Base-by-base conservation (phyloP, 2,888 invertebrate genomes). In the Myopa testacea region DNA sequence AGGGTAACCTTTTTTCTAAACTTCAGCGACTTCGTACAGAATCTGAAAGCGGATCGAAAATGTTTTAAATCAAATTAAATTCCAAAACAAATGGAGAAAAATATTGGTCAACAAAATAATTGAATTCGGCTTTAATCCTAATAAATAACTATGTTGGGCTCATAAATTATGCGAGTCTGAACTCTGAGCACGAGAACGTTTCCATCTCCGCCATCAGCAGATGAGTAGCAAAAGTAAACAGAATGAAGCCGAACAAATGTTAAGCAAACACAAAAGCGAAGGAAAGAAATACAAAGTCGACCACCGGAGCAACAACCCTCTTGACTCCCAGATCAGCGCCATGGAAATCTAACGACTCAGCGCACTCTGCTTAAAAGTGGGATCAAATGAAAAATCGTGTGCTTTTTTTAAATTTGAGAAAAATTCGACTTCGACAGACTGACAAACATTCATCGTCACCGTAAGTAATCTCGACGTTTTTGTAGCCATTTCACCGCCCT, bases 391-490 rank as follows among this genome's bases (percentile, higher is more conserved):
- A 68, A 75, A 75, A 60, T 69, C 58, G 60, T 60, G 34, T 60
- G 34, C 65, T 65, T 38, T 65, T 38, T 65, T 37, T 70, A 26
- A 16, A 55, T 70, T 1, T 63, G 40, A 77, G 63, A 75, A 69
- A 45, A 65, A 76, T 70, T 74, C 69, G 65, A 69, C 26, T 62
- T 19, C 62, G 62, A 26, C 26, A 62, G 65, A 60, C 68, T 50
- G 72, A 55, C 68, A 68, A 50, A n/a, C 55, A n/a, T n/a, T 10
- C 16, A n/a, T 86, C 84, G 85, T 83, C 82, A 85, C 86, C 86
- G 86, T 86, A 86, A 86, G 86, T 86, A 85, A 86, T 86, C 86
- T 85, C 82, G 84, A 83, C 84, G 86, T 86, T 86, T 86, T 84
- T 83, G 82, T 26, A 83, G 84, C 86, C 84, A 85, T 86, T 86